Base-by-base conservation (phyloP, 2,113 vertebrate genomes). In the Trochalopteron elliotii region DNA sequence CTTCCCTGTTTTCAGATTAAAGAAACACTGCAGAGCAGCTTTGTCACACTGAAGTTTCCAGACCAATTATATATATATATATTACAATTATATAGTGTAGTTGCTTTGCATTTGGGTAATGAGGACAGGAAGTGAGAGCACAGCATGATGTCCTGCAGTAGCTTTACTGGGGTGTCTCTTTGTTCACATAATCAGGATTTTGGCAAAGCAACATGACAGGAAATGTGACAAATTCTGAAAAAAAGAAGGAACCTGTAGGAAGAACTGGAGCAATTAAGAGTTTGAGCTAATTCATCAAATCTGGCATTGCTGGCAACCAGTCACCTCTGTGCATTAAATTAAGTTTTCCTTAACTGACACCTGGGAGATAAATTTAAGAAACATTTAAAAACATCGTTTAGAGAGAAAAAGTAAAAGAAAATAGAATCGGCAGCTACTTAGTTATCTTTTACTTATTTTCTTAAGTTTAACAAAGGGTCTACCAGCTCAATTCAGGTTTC, bases 131-230 rank as follows among this genome's bases (percentile, higher is more conserved):
- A 71, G 64, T 42, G 21, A 57, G 28, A 60, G 23, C 0, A 11
- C 42, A 44, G 23, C 0, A 0, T 4, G 5, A 60, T 19, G 10
- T 55, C 76, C 30, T 8, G 4, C 42, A 40, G 3, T 4, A 64
- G n/a, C 25, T 16, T 15, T 61, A 6, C 20, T 72, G 42, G 39
- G 7, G 5, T 76, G 15, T 21, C 28, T 49, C 42, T 79, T 77
- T 42, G 24, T n/a, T 79, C 42, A 68, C 22, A 25, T 77, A 45
- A n/a, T 57, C 55, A 53, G 45, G 37, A 61, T 56, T 69, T 77
- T 69, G 25, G 50, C 64, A 81, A 87, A 67, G 33, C 23, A 83
- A 28, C 12, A 35, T 8, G 20, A 67, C 27, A 39, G 60, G 25
- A 87, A 75, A 33, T 33, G 17, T 57, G 17, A 55, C 23, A 57